Evolutionary conservation across 1,140 invertebrate genomes (phyloP).

Genomic region (Bombyx mandarina): DNA sequence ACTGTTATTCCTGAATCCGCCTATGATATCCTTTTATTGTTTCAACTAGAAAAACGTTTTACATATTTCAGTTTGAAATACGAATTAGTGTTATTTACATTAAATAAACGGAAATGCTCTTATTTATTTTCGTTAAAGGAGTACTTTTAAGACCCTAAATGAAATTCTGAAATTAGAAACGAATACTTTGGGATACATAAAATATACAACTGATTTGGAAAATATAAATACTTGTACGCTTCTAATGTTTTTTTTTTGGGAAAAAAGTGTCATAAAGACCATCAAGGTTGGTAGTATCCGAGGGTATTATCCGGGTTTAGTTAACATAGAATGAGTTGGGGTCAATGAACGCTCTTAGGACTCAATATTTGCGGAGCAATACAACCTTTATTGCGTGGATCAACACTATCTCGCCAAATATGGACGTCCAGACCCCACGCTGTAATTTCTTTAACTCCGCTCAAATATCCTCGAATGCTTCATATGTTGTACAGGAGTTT

Average conservation of each 20-base stretch:
- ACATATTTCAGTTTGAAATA: slow-evolving; percentile 23
- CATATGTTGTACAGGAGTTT: background rate
- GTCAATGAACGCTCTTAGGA: slow-evolving; percentile 32
- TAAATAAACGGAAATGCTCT: slow-evolving; percentile 15
- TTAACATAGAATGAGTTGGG: slow-evolving; percentile 55
- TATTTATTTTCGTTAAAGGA: too few species aligned
- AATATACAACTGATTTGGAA: too few species aligned
- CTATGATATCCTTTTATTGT: slow-evolving; percentile 44
- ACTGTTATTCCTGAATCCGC: slow-evolving; percentile 37
- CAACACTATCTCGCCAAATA: slow-evolving; percentile 26
- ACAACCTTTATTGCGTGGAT: slow-evolving; percentile 52
- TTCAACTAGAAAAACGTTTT: slow-evolving; percentile 34
- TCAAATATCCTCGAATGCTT: slow-evolving; percentile 11
- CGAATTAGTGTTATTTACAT: too few species aligned
- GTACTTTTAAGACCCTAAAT: too few species aligned
- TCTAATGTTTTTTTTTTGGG: too few species aligned
- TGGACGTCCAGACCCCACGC: slow-evolving; percentile 19
- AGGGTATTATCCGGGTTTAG: slow-evolving; percentile 42
- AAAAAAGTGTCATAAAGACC: too few species aligned
- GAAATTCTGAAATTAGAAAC: too few species aligned
- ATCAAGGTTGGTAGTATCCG: too few species aligned
- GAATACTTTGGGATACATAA: too few species aligned
- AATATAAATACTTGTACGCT: too few species aligned
- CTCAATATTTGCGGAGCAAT: slow-evolving; percentile 57
- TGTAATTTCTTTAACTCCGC: slow-evolving; percentile 16